These are phyloP conservation scores for Okapia johnstoni DNA, from an alignment of 2,113 vertebrate genomes.

Conservation along the genomic window DNA sequence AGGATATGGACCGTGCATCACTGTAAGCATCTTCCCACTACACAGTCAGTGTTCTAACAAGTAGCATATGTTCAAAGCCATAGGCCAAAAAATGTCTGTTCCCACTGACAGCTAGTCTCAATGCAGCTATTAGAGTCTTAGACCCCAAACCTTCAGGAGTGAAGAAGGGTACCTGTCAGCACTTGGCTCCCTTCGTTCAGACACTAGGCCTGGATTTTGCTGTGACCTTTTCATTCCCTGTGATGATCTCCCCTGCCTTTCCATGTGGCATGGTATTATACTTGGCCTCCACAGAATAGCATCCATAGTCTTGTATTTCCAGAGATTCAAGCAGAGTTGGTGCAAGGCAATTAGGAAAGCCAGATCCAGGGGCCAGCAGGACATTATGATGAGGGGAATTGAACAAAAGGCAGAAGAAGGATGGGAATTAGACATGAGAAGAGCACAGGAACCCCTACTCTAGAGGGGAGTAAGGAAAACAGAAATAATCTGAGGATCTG, in stretches of 20 bases:
- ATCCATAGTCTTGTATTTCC: not conserved
- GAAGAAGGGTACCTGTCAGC: not conserved
- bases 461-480: not conserved
- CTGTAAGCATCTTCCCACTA: not conserved
- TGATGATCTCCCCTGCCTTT: not conserved
- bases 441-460: not conserved
- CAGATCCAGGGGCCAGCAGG: not conserved
- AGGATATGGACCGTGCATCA: not conserved
- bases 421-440: not conserved
- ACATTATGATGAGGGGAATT: not conserved
- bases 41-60: not conserved
- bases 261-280: not conserved
- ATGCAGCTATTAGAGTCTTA: not conserved
- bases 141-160: not conserved
- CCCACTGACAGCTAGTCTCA: not conserved
- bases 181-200: not conserved
- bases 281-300: not conserved
- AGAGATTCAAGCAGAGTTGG: not conserved
- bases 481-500: not conserved
- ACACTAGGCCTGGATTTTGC: not conserved
- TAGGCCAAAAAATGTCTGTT: not conserved
- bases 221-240: not conserved
- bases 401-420: not conserved
- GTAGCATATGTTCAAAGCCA: not conserved
- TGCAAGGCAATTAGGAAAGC: not conserved